These are phyloP conservation scores for Campoplex capitator DNA, from an alignment of 2,888 invertebrate species.

Conservation along the genomic window DNA sequence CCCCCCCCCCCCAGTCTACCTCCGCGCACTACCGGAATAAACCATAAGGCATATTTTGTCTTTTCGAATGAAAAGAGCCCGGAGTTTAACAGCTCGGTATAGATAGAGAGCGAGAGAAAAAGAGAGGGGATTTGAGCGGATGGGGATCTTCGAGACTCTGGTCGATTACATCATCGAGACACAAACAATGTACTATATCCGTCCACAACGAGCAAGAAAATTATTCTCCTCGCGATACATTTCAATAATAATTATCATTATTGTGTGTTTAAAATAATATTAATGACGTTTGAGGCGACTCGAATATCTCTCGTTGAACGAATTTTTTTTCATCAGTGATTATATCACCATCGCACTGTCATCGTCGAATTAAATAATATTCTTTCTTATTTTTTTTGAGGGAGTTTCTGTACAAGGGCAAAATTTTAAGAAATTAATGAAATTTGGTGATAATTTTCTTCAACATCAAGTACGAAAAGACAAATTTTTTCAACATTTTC, in stretches of 20 bases:
- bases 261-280: neutral
- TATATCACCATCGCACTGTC: too few relatives aligned
- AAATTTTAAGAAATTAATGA: too few relatives aligned
- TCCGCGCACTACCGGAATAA: slow-evolving; percentile 64
- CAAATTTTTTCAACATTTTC: too few relatives aligned
- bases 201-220: slow-evolving; percentile 23
- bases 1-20: slow-evolving; percentile 38
- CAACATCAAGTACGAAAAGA: too few relatives aligned
- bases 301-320: neutral
- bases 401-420: too few relatives aligned
- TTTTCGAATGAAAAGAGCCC: slow-evolving; percentile 60
- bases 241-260: slow-evolving; percentile 4
- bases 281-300: neutral
- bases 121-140: slow-evolving; percentile 36
- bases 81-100: slow-evolving; percentile 14
- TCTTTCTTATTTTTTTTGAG: neutral
- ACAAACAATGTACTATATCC: slow-evolving; percentile 40
- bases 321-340: neutral
- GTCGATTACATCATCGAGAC: slow-evolving; percentile 60
- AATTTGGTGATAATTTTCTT: too few relatives aligned
- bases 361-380: neutral
- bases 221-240: slow-evolving; percentile 3
- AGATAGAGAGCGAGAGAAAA: neutral
- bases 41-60: slow-evolving; percentile 61
- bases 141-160: slow-evolving; percentile 51